Base-by-base conservation (phyloP, 30 jellyfish, hydroid and myxozoan genomes). In the Cassiopea andromeda region DNA sequence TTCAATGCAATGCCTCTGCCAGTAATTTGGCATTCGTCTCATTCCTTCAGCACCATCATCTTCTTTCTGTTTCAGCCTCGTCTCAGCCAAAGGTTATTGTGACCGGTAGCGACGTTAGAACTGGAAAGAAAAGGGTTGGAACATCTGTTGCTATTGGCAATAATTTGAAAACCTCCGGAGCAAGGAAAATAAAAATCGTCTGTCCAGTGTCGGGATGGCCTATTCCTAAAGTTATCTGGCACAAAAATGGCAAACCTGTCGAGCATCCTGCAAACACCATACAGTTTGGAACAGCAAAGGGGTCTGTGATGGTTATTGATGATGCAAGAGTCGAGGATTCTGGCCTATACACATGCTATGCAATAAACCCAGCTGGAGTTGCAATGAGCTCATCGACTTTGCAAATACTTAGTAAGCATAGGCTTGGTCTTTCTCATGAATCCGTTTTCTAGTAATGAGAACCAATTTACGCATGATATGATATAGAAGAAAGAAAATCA, bases 201-300 rank as follows among this genome's bases (percentile, higher is more conserved):
- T 93, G 98, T 58, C 85, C 97, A 17, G 92, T 90, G 54, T 78
- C 66, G 16, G 98, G 98, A 16, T 93, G 91, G 89, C 98, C 98
- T 19, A 58, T 60, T 58, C 93, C 96, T 4, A 73, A 93, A 44
- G 90, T 89, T 50, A 46, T 89, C 48, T 93, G 98, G 98, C 85
- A 88, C 75, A 87, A 82, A 60, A 82, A 77, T 64, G 93, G 92
- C 46, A 78, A 88, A 46, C 82, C 92, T 75, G 80, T 83, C 7
- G 60, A 76, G 68, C 69, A 64, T 44, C 85, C 89, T 1, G 71
- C 82, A 9, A 93, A 80, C 61, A 88, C 75, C 10, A 50, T 87
- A 47, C 60, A 77, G 74, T 57, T 50, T 50, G 90, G 88, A 1
- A 75, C 80, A 1, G 87, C 90, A 4, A 48, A 60, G 46, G 91